Conservation (phyloP, 2,113 vertebrate genomes). For the Hippocampus zosterae region DNA sequence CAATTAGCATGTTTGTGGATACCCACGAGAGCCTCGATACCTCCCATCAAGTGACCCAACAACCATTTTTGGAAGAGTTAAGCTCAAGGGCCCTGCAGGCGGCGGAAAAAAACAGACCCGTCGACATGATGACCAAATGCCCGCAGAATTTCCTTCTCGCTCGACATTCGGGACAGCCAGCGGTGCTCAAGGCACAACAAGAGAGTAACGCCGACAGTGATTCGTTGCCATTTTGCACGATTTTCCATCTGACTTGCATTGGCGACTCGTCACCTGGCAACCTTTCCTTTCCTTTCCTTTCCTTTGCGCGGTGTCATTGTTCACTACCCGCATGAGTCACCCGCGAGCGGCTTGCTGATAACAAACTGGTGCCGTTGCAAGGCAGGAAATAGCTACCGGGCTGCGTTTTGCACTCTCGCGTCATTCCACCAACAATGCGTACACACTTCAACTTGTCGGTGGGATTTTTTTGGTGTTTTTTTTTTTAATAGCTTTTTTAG, state of each 20-base stretch:
- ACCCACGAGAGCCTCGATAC: too few relatives aligned
- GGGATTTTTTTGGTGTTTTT: too few relatives aligned
- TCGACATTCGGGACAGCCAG: too few relatives aligned
- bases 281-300: constrained; percentile 17
- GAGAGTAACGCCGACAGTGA: too few relatives aligned
- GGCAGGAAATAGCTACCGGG: constrained; percentile 29
- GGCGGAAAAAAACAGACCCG: not conserved
- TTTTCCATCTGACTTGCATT: constrained; percentile 8
- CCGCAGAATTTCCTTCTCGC: too few relatives aligned
- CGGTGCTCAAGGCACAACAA: too few relatives aligned
- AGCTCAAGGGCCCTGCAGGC: not conserved
- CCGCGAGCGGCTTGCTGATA: constrained; percentile 43
- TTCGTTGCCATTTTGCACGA: constrained; percentile 2
- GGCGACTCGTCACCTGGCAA: constrained; percentile 28
- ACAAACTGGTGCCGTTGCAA: constrained; percentile 18
- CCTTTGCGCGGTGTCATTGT: constrained; percentile 48
- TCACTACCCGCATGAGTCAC: constrained; percentile 48
- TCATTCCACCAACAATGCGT: not conserved
- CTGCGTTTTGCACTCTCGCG: not conserved
- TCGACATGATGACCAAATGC: not conserved
- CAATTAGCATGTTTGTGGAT: too few relatives aligned
- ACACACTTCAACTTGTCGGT: not conserved
- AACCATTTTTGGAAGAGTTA: too few relatives aligned
- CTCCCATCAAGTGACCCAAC: too few relatives aligned
- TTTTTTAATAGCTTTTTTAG: too few relatives aligned